Base-by-base conservation (phyloP, 2,797 vertebrate species). In the Rhynchonycteris naso region DNA sequence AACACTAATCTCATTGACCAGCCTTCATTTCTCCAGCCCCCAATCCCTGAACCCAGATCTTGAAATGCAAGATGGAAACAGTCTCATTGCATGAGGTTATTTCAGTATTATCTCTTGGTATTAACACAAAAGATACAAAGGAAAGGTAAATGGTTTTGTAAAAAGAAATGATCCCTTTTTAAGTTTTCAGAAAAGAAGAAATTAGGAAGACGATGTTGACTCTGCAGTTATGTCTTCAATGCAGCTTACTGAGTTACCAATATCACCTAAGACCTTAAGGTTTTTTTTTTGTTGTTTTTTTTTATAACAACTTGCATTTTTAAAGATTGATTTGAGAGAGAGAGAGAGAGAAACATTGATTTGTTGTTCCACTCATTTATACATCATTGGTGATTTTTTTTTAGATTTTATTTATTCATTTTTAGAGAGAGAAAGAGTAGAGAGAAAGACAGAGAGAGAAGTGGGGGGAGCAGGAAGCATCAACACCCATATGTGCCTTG, bases 1-100 rank as follows among this genome's bases (percentile, higher is more conserved):
- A 97, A 93, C 96, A 95, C 85, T 97, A 76, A 96, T 98, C 97
- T 97, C 97, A 97, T 95, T 97, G 98, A 98, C 97, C 96, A 98
- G 85, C 76, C 96, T 75, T 98, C 97, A 98, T 96, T 98, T 96
- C 96, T 91, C 88, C 85, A 91, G 21, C 47, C 30, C 58, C 89
- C 19, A 54, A 61, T 58, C 69, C 65, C 65, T 61, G 21, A 89
- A 94, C 92, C 90, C 88, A 30, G 91, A 93, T 84, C 93, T 79
- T 22, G 18, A 95, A 96, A 85, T 0, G 2, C 68, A 96, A 83
- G 56, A 84, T 89, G 63, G 92, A 97, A 79, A 74, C 76, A 92
- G 63, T 90, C 78, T 84, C 72, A 95, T 97, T 97, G 95, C 94
- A 95, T 63, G 0, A 0, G 35, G 47, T 74, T 63, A 88, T 82